Evolutionary conservation across 1,140 invertebrate species (phyloP), one percentile per base, ranked within the genome.

Genomic region (Eulimnadia texana): DNA sequence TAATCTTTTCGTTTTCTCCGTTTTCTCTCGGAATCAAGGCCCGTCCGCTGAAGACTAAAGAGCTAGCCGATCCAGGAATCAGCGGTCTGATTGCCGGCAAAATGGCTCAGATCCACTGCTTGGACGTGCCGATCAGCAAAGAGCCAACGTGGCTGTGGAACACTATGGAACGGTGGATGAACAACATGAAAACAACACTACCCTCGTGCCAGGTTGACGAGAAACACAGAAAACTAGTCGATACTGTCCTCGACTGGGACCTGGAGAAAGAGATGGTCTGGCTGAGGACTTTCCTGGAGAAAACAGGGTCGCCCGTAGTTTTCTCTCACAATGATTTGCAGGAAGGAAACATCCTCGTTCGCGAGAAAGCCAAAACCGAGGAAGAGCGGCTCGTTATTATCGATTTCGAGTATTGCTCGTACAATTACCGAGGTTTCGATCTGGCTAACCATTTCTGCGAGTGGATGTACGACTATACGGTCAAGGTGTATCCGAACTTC

Each of bases 311-410:
- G 62, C 88, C 90, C 0, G 90, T 97, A 1, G 84, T 93, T 0
- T 99, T 99, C 72, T 95, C 91, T 70, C 95, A 99, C 73, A 98
- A 98, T 72, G 95, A 98, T 71, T 78, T 60, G 71, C 94, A 98
- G 74, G 92, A 96, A 80, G 95, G 94, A 72, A 83, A 79, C 67
- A 77, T 78, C 62, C 66, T 79, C 2, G 63, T 74, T 29, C 67
- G 66, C 22, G 65, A 68, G 13, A 49, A 61, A 20, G 60, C 64
- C 11, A 62, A 66, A 24, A 63, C 28, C 10, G 50, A 13, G 13
- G 63, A 64, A 29, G 67, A 71, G 23, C 68, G 70, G 58, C 70
- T 91, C 27, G 83, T 86, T 13, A 67, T 93, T 24, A 91, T 93
- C 69, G 92, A 96, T 71, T 95, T 90, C 73, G 92, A 96, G 73